A percentile compares a stretch with the other conserved stretches of the same genome.
phyloP scores from a whole-genome alignment of 2,888 invertebrate species.

The Acanthosepion pharaonis region DNA sequence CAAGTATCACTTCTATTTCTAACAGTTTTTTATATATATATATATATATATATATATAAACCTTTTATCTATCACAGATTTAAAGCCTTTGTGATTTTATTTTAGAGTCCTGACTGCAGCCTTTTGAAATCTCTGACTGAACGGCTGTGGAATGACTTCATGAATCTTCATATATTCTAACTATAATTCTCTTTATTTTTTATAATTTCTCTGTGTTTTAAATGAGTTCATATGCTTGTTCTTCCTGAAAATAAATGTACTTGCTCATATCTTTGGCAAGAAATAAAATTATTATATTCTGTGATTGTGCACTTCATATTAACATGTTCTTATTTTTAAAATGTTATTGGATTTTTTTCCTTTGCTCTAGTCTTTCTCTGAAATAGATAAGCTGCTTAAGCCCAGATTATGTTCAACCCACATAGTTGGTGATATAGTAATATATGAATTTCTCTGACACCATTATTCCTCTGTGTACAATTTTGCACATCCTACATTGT shows the following conservation, averaged over 20 bases:
- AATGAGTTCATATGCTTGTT: background rate
- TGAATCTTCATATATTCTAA: background rate
- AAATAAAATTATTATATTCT: background rate
- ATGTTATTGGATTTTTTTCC: background rate
- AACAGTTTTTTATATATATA: background rate
- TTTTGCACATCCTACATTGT: background rate
- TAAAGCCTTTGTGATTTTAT: background rate
- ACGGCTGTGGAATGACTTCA: no score
- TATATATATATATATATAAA: background rate
- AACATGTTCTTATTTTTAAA: background rate
- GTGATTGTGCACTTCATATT: background rate
- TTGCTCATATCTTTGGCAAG: background rate
- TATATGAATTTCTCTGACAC: background rate
- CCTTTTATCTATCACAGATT: background rate
- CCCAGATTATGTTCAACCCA: background rate
- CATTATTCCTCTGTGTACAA: background rate
- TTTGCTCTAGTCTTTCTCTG: background rate
- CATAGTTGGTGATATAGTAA: background rate
- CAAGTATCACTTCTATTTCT: background rate
- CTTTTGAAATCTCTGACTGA: no score
- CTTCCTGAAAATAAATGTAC: background rate
- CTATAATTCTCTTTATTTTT: background rate
- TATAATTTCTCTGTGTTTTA: background rate
- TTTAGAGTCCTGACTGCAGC: no score
- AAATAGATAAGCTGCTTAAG: constrained; percentile 2